Conservation (phyloP, 2,888 invertebrate genomes). For the Archips crataeganus region DNA sequence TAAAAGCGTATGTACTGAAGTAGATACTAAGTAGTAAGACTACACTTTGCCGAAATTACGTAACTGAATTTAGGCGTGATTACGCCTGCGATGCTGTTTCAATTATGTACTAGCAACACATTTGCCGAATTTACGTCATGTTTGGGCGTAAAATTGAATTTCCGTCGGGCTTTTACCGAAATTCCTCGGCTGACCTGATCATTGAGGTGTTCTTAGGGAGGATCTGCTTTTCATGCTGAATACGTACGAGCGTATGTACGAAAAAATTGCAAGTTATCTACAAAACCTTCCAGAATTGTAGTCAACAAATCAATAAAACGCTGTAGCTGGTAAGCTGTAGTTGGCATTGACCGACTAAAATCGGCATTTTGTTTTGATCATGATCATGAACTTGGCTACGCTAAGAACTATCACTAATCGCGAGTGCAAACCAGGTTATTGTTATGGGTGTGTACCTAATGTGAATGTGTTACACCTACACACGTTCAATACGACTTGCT, state of each 20-base stretch:
- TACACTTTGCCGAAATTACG: neutral
- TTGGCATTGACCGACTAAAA: conserved; percentile 37
- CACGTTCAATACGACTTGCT: neutral
- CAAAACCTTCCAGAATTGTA: neutral
- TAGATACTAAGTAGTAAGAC: neutral
- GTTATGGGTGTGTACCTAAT: neutral
- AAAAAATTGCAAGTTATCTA: too few relatives aligned
- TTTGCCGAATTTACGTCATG: too few relatives aligned
- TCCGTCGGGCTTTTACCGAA: too few relatives aligned
- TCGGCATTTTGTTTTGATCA: conserved; percentile 36
- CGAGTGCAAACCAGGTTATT: conserved; percentile 13
- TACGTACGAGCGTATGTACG: too few relatives aligned
- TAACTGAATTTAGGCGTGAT: neutral
- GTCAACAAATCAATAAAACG: neutral
- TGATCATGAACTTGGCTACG: conserved; percentile 40
- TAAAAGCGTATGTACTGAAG: neutral
- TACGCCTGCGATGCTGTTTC: too few relatives aligned
- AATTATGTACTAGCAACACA: too few relatives aligned
- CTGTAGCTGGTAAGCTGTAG: conserved; percentile 23
- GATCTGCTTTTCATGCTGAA: too few relatives aligned
- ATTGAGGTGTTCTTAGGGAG: too few relatives aligned
- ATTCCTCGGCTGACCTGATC: too few relatives aligned
- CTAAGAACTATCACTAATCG: conserved; percentile 26
- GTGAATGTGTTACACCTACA: neutral
- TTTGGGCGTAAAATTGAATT: too few relatives aligned